Evolutionary conservation across 1,140 invertebrate species (phyloP).

Genomic region (Helicoverpa armigera): DNA sequence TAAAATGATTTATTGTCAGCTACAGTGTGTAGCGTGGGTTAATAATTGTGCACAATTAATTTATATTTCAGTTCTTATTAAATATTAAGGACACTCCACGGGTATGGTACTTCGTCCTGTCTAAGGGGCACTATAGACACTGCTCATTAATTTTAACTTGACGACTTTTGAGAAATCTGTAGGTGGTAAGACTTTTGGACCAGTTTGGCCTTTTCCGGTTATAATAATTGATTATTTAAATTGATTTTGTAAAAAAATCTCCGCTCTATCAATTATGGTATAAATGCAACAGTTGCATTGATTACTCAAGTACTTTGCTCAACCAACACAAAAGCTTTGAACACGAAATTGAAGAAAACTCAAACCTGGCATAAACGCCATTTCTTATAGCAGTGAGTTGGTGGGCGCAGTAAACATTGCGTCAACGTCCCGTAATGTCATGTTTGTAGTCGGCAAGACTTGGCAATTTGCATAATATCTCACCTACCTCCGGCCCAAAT

Average conservation of each 20-base stretch:
- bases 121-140: too few species aligned
- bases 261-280: too few species aligned
- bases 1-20: conserved; percentile 30
- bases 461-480: conserved; percentile 61
- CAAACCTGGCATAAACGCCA: background rate
- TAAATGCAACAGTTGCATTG: too few species aligned
- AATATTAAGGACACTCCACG: background rate
- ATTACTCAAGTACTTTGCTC: background rate
- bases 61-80: conserved; percentile 24
- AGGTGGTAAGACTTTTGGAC: background rate
- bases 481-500: conserved; percentile 56
- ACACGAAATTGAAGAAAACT: background rate
- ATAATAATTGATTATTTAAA: too few species aligned
- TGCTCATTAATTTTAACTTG: conserved; percentile 3
- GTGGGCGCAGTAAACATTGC: conserved; percentile 35
- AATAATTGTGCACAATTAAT: conserved; percentile 28
- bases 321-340: background rate
- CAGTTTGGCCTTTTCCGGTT: too few species aligned
- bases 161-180: background rate
- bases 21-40: conserved; percentile 18
- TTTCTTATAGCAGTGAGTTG: conserved; percentile 19
- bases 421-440: conserved; percentile 39
- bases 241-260: too few species aligned
- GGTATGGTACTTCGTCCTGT: background rate
- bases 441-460: conserved; percentile 54